These are phyloP conservation scores for Poecile montanus DNA, from an alignment of 2,797 vertebrate species.

Conservation along the genomic window DNA sequence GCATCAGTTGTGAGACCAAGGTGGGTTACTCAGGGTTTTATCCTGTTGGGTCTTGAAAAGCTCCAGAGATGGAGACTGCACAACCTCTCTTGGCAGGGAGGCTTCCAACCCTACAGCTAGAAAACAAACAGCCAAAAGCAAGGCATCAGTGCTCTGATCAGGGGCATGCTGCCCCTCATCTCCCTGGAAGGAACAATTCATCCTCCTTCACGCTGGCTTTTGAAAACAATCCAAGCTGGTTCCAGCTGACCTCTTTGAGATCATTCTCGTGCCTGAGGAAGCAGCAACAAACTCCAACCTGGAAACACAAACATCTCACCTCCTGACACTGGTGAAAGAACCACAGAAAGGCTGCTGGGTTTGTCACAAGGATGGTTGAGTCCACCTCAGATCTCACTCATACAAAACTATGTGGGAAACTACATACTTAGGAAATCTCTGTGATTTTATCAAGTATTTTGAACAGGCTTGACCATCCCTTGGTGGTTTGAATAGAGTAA, in stretches of 20 bases:
- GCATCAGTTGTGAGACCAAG: neutral
- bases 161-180: neutral
- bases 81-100: neutral
- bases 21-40: constrained; percentile 11
- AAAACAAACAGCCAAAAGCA: neutral
- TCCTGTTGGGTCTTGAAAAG: neutral
- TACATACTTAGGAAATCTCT: neutral
- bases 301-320: neutral
- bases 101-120: neutral
- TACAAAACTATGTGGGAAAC: neutral
- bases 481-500: neutral
- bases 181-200: neutral
- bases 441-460: neutral
- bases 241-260: neutral
- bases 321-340: neutral
- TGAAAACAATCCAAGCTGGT: neutral
- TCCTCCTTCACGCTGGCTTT: neutral
- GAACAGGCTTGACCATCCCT: neutral
- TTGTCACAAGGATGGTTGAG: neutral
- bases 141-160: neutral
- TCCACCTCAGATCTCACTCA: neutral
- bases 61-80: neutral
- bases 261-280: neutral
- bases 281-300: neutral
- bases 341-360: neutral